Base-by-base conservation (phyloP, 2,888 invertebrate species). In the Melanostoma scalare region DNA sequence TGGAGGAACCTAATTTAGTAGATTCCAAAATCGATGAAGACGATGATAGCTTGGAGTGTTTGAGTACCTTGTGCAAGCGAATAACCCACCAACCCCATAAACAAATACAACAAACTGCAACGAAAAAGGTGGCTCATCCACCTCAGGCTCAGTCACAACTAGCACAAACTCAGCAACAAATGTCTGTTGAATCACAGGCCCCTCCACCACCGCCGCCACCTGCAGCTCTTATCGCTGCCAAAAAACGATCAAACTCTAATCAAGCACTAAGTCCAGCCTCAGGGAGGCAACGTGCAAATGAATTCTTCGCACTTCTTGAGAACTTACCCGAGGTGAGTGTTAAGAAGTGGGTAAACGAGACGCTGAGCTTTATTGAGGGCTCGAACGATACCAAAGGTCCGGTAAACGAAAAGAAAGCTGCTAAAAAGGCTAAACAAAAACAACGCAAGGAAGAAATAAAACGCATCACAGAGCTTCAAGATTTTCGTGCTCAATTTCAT, bases 371-470 rank as follows among this genome's bases (percentile, higher is more conserved):
- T 71, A 91, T 91, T 68, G 91, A 91, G 85, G 91, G 89, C 6
- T 86, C 87, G 4, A 86, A 77, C 31, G 82, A 86, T 6, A 52
- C 77, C 4, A 42, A 85, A 63, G 68, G 73, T 6, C 88, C 90
- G 3, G 71, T 87, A 3, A 90, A 89, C 82, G 90, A 90, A 3
- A 91, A 91, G 76, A 91, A 91, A 73, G 90, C 91, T 0, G 91
- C 91, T 3, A 91, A 91, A 53, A 91, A 90, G 72, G 90, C 90
- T 0, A 91, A 91, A 63, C 91, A 91, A 72, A 90, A 89, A 86
- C 89, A 90, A 85, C 91, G 91, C 65, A 90, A 89, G 75, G 90
- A 90, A 60, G 91, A 91, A 85, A 89, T 89, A 50, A 91, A 90
- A 61, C 89, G 90, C 31, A 89, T 91, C 6, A 87, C 87, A 40